Conservation (phyloP, 1,140 invertebrate species). For the Cyphomyrmex costatus region DNA sequence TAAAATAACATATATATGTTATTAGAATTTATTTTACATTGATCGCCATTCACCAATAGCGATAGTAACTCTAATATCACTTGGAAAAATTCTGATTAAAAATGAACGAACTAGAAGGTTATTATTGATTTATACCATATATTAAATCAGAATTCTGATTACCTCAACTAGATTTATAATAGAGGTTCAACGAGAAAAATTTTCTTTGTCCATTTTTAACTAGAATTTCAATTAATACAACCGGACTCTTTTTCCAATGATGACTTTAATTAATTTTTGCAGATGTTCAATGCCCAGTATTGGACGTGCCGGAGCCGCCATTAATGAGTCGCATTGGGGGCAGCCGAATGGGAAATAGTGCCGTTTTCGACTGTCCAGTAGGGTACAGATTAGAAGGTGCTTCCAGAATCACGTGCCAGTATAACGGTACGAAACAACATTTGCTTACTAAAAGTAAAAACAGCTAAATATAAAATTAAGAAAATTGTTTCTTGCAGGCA, state of each 20-base stretch:
- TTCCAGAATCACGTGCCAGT: constrained; percentile 91
- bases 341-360: constrained; percentile 90
- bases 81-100: too few relatives aligned
- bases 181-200: too few relatives aligned
- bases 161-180: too few relatives aligned
- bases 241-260: too few relatives aligned
- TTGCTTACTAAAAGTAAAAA: background rate
- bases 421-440: constrained; percentile 88
- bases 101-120: too few relatives aligned
- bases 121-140: too few relatives aligned
- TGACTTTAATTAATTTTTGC: constrained; percentile 70
- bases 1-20: background rate
- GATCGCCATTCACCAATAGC: background rate
- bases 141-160: too few relatives aligned
- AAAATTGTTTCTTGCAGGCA: constrained; percentile 86
- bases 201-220: too few relatives aligned
- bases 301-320: constrained; percentile 85
- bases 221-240: too few relatives aligned
- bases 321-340: constrained; percentile 89
- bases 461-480: background rate
- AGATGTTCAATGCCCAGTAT: constrained; percentile 89
- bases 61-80: background rate
- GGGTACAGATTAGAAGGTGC: constrained; percentile 91
- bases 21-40: background rate
- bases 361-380: constrained; percentile 90